Percentiles rank a stretch among this genome's conserved stretches.
Evolutionary conservation across 64 coral and sea anemone species (phyloP).

Genomic region (Dendronephthya gigantea): DNA sequence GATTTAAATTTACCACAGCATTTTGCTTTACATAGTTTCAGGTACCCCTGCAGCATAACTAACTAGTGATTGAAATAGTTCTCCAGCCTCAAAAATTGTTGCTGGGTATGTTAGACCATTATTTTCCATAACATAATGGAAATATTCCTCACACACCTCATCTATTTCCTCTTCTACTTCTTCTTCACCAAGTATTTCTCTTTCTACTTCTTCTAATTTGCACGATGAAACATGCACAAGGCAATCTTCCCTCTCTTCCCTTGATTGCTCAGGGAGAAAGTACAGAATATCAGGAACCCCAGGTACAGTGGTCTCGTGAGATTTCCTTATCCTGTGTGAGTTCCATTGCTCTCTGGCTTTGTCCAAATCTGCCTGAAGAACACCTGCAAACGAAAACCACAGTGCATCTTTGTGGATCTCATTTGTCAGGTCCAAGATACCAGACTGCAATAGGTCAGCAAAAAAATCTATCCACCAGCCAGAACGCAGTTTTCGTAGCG

Average conservation of each 20-base stretch:
- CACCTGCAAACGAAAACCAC: not conserved
- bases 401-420: not conserved
- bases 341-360: not conserved
- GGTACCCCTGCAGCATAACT: conserved; percentile 11
- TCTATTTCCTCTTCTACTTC: not conserved
- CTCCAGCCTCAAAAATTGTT: not conserved
- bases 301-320: not conserved
- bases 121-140: conserved; percentile 30
- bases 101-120: conserved; percentile 4
- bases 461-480: conserved; percentile 10
- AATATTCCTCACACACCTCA: conserved; percentile 23
- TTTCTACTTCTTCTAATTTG: not conserved
- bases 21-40: not conserved
- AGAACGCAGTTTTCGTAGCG: not conserved
- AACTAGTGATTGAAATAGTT: conserved; percentile 26
- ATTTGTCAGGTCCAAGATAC: not conserved
- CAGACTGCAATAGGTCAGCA: not conserved
- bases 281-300: not conserved
- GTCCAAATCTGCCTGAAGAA: not conserved
- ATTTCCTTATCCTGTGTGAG: not conserved
- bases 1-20: not conserved
- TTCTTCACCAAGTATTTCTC: not conserved
- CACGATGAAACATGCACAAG: not conserved
- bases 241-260: not conserved
- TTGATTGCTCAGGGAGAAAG: not conserved